Evolutionary conservation across 2,113 vertebrate species (phyloP), one percentile per base, ranked within the genome.

Genomic region (Sapajus apella): DNA sequence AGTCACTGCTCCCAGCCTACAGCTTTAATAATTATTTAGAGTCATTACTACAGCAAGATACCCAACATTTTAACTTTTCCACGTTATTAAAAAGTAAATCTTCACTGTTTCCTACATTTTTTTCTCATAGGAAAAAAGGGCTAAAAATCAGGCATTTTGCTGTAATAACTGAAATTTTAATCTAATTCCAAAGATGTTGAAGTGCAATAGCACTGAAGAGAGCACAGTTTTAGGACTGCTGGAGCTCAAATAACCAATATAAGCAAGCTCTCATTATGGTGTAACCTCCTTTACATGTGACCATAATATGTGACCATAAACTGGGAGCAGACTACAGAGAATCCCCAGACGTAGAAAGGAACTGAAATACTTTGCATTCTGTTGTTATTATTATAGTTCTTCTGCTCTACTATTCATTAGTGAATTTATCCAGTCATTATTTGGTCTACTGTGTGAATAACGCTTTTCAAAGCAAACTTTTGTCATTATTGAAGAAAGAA

Each of bases 131-230:
- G 4, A 0, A 3, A 77, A 23, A 50, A 61, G 18, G 35, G 30
- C 25, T 75, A 82, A 61, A 66, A 61, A 91, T 56, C 37, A 96
- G 64, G 47, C 56, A 76, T 77, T 91, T 87, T 77, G 4, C 52
- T 86, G 23, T 27, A 90, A 14, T 43, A 93, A 73, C 47, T 85
- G 23, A 92, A 86, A 82, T 95, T 95, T 90, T 45, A 64, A 84
- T 70, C 16, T 32, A 93, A 77, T 87, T 88, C 66, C 45, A 85
- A 32, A 92, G 75, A 35, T 2, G 35, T 61, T 0, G 61, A 64
- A 64, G 61, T 89, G 58, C 25, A 70, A n/a, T 1, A 68, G 35
- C 37, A 83, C 75, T 47, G n/a, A 91, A 81, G 13, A 93, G 2
- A 91, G 77, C 27, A 17, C 9, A 32, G 52, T 32, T 23, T 73